A percentile compares a stretch with the other conserved stretches of the same genome.
Conservation (phyloP, 2,888 invertebrate species). For the Scaptomyza tumidula region DNA sequence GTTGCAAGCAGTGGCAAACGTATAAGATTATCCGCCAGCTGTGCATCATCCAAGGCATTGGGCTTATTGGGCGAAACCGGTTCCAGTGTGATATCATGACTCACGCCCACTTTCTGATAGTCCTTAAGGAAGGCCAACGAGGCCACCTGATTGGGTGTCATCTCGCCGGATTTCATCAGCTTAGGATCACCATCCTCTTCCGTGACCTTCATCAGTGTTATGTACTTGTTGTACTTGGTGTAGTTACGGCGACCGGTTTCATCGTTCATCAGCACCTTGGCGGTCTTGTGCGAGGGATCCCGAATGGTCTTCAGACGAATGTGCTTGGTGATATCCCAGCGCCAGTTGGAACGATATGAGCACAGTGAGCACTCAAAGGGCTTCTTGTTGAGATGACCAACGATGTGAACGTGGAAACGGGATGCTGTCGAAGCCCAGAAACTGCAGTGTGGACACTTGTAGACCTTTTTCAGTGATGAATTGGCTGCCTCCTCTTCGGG, state of each 20-base stretch:
- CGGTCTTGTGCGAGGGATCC: slow-evolving; percentile 92
- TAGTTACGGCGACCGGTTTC: slow-evolving; percentile 96
- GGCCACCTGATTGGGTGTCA: slow-evolving; percentile 85
- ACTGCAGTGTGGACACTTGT: slow-evolving; percentile 95
- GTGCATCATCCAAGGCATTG: slow-evolving; percentile 60
- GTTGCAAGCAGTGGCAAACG: slow-evolving; percentile 79
- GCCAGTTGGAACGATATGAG: slow-evolving; percentile 97
- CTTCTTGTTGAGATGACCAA: slow-evolving; percentile 95
- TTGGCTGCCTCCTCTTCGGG: slow-evolving; percentile 88
- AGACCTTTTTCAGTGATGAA: slow-evolving; percentile 91
- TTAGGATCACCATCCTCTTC: slow-evolving; percentile 85
- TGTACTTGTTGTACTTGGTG: slow-evolving; percentile 95
- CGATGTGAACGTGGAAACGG: slow-evolving; percentile 96
- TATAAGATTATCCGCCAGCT: slow-evolving; percentile 76
- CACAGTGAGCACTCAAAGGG: slow-evolving; percentile 98
- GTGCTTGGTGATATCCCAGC: slow-evolving; percentile 98
- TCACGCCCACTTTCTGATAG: slow-evolving; percentile 80
- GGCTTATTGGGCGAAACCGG: slow-evolving; percentile 65
- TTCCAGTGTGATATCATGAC: slow-evolving; percentile 81
- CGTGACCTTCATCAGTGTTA: slow-evolving; percentile 89
- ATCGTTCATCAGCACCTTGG: slow-evolving; percentile 94
- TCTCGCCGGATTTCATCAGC: slow-evolving; percentile 84
- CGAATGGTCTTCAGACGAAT: slow-evolving; percentile 94
- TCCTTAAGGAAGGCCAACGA: slow-evolving; percentile 86
- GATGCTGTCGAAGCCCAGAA: slow-evolving; percentile 97